phyloP scores from a whole-genome alignment of 1,140 invertebrate genomes.

The Pectinophora gossypiella region DNA sequence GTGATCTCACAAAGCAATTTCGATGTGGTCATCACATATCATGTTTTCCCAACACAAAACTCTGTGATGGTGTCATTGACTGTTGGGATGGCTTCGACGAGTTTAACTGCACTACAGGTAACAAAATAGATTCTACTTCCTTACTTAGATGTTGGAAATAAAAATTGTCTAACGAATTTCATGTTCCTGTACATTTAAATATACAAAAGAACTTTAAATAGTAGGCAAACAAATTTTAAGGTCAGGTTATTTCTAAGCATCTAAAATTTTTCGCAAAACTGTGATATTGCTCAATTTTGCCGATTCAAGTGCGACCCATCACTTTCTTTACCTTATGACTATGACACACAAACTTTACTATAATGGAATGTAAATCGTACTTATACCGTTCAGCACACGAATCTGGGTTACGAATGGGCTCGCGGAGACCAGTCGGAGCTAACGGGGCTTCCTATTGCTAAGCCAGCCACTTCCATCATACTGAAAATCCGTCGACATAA shows the following conservation, averaged over 20 bases:
- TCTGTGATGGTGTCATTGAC: constrained; percentile 85
- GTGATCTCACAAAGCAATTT: constrained; percentile 82
- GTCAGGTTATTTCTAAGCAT: too few species aligned
- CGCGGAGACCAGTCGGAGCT: constrained; percentile 24
- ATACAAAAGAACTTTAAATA: too few species aligned
- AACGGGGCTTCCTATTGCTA: constrained; percentile 32
- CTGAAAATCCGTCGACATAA: constrained; percentile 11
- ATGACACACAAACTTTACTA: constrained; percentile 16
- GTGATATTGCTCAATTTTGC: neutral
- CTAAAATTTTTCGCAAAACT: too few species aligned
- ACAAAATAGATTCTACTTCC: too few species aligned
- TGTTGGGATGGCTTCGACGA: constrained; percentile 90
- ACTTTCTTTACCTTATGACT: constrained; percentile 2
- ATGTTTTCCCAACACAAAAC: constrained; percentile 81
- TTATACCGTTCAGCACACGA: constrained; percentile 42
- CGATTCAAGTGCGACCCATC: neutral
- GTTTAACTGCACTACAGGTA: constrained; percentile 83
- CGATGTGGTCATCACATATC: constrained; percentile 86
- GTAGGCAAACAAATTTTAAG: too few species aligned
- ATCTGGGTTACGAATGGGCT: constrained; percentile 53
- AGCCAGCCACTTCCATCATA: constrained; percentile 21
- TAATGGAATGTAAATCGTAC: constrained; percentile 32
- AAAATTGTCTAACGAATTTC: too few species aligned
- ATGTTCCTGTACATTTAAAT: too few species aligned
- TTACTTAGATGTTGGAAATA: too few species aligned